phyloP scores from a whole-genome alignment of 2,888 invertebrate species.

The Lingula anatina region DNA sequence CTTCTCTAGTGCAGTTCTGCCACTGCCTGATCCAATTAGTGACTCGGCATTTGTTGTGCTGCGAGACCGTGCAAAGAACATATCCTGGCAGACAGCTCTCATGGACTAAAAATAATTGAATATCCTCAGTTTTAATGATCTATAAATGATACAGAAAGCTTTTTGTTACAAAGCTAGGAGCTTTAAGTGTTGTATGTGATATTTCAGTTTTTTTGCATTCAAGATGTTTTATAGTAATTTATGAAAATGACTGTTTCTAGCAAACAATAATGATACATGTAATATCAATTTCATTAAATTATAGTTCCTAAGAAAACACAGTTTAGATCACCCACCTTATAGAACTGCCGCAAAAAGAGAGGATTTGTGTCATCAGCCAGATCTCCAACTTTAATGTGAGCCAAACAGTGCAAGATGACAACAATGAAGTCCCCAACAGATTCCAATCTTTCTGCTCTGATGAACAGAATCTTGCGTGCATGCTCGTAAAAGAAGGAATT shows the following conservation, averaged over 20 bases:
- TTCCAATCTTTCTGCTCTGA: slow-evolving; percentile 41
- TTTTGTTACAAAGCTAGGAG: no score
- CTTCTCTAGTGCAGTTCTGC: slow-evolving; percentile 32
- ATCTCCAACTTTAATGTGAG: slow-evolving; percentile 43
- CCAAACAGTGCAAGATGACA: slow-evolving; percentile 44
- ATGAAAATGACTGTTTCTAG: no score
- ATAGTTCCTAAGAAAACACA: no score
- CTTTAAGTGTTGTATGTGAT: no score
- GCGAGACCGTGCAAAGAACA: slow-evolving; percentile 48
- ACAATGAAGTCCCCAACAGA: slow-evolving; percentile 48
- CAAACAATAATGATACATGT: no score
- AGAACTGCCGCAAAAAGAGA: slow-evolving; percentile 41
- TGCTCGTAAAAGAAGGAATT: slow-evolving; percentile 44
- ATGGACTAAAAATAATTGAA: slow-evolving; percentile 25
- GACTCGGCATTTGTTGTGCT: slow-evolving; percentile 22
- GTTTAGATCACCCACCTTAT: slow-evolving; percentile 42
- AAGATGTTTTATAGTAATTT: no score
- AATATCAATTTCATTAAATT: no score
- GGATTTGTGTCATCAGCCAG: slow-evolving; percentile 41
- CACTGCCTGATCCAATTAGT: slow-evolving; percentile 17
- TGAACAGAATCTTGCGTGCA: slow-evolving; percentile 36
- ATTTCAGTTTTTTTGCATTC: no score
- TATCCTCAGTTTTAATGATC: no score
- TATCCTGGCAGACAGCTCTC: slow-evolving; percentile 45
- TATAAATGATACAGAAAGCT: no score